phyloP scores from a whole-genome alignment of 2,113 vertebrate genomes.

The Aphyosemion australe region DNA sequence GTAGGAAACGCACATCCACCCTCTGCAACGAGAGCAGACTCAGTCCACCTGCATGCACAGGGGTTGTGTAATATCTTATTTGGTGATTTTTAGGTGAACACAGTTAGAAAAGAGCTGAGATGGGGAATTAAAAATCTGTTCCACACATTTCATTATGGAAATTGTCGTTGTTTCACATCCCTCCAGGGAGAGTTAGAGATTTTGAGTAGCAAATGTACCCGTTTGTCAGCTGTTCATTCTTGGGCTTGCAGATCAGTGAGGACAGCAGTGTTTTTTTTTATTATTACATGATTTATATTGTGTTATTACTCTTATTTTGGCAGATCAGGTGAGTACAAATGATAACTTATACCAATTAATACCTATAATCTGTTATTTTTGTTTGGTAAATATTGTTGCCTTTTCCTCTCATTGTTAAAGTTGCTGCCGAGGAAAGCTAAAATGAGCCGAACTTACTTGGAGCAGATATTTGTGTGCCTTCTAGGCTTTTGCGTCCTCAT shows the following conservation, averaged over 20 bases:
- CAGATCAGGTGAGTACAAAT: constrained; percentile 9
- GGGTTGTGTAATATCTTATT: background rate
- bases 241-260: constrained; percentile 20
- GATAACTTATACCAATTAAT: no score
- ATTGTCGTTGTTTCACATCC: constrained; percentile 9
- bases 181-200: constrained; percentile 21
- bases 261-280: constrained; percentile 8
- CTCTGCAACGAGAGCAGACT: background rate
- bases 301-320: background rate
- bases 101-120: background rate
- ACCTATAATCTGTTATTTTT: background rate
- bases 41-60: constrained; percentile 27
- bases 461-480: constrained; percentile 31
- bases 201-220: constrained; percentile 31
- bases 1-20: constrained; percentile 22
- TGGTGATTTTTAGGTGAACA: background rate
- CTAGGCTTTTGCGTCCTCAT: constrained; percentile 38
- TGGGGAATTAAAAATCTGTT: constrained; percentile 31
- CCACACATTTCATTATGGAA: constrained; percentile 35
- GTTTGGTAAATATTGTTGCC: background rate
- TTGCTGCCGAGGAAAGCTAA: no score
- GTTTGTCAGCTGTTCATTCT: constrained; percentile 37
- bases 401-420: no score
- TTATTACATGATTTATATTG: background rate
- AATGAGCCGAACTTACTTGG: background rate